These are phyloP conservation scores for Drosophila bifasciata DNA, from an alignment of 1,140 invertebrate species.

Conservation along the genomic window DNA sequence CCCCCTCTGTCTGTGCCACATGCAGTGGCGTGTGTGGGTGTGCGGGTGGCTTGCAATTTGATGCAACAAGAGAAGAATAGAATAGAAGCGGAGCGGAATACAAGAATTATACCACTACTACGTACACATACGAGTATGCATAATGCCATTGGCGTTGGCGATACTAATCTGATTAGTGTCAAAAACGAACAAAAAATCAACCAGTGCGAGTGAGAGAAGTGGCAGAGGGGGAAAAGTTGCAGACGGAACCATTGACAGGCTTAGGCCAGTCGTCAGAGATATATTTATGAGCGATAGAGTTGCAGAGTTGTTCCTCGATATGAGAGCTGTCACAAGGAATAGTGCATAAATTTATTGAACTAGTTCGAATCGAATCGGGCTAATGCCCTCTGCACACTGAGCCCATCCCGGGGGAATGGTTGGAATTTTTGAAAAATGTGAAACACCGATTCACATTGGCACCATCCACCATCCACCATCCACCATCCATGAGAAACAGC, in stretches of 20 bases:
- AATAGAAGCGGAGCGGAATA: slow-evolving; percentile 27
- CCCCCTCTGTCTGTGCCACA: slow-evolving; percentile 6
- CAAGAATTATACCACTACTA: slow-evolving; percentile 33
- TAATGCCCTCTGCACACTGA: no score
- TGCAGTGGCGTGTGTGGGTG: slow-evolving; percentile 16
- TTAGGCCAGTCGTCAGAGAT: slow-evolving; percentile 33
- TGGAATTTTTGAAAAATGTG: no score
- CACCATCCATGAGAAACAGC: no score
- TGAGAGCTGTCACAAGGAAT: slow-evolving; percentile 21
- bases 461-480: no score
- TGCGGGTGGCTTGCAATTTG: slow-evolving; percentile 73
- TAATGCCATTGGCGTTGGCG: slow-evolving; percentile 71
- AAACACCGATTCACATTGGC: no score
- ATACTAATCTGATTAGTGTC: slow-evolving; percentile 84
- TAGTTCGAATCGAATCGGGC: slow-evolving; percentile 19
- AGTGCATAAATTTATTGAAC: slow-evolving; percentile 34
- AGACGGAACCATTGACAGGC: slow-evolving; percentile 51
- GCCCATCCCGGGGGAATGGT: no score
- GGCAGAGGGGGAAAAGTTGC: slow-evolving; percentile 47
- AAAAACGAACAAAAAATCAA: slow-evolving; percentile 54
- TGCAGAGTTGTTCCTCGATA: slow-evolving; percentile 1
- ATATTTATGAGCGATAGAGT: slow-evolving; percentile 48
- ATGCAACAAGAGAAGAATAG: slow-evolving; percentile 70
- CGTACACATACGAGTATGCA: slow-evolving; percentile 24
- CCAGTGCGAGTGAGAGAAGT: slow-evolving; percentile 2